Percentiles rank a stretch among this genome's conserved stretches.
Evolutionary conservation across 2,888 invertebrate species (phyloP).

Genomic region (Orgyia antiqua): DNA sequence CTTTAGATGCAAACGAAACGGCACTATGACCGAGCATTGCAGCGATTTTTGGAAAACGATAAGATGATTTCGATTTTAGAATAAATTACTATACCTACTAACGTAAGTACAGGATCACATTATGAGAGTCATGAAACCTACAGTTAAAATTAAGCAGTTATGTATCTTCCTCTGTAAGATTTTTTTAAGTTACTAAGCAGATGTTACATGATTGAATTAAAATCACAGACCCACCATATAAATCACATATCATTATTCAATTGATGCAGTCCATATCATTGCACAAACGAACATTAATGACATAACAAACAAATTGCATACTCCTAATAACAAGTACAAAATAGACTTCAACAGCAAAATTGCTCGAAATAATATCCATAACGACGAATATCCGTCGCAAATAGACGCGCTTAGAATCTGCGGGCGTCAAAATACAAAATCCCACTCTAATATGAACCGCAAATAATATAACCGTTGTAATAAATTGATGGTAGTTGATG

Average conservation of each 20-base stretch:
- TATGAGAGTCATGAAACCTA: too few relatives aligned
- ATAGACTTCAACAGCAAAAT: constrained; percentile 63
- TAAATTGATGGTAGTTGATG: constrained; percentile 16
- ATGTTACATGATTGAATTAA: too few relatives aligned
- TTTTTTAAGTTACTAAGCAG: too few relatives aligned
- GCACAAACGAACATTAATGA: constrained; percentile 32
- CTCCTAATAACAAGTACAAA: constrained; percentile 29
- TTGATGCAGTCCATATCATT: constrained; percentile 10
- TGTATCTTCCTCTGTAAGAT: too few relatives aligned
- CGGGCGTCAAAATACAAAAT: constrained; percentile 45
- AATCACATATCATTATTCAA: constrained; percentile 5
- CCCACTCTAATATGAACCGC: constrained; percentile 35
- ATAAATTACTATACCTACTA: too few relatives aligned
- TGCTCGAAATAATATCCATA: constrained; percentile 57
- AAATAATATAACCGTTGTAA: constrained; percentile 12
- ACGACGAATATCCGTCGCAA: constrained; percentile 58
- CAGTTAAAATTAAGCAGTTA: too few relatives aligned
- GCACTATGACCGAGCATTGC: too few relatives aligned
- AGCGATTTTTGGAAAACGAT: too few relatives aligned
- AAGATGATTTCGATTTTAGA: too few relatives aligned
- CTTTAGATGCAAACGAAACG: too few relatives aligned
- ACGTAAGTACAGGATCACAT: too few relatives aligned
- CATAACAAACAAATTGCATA: constrained; percentile 42
- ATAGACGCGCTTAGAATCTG: constrained; percentile 56
- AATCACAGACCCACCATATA: too few relatives aligned